These are phyloP conservation scores for Ethmia dodecea DNA, from an alignment of 2,888 invertebrate species.

Conservation along the genomic window DNA sequence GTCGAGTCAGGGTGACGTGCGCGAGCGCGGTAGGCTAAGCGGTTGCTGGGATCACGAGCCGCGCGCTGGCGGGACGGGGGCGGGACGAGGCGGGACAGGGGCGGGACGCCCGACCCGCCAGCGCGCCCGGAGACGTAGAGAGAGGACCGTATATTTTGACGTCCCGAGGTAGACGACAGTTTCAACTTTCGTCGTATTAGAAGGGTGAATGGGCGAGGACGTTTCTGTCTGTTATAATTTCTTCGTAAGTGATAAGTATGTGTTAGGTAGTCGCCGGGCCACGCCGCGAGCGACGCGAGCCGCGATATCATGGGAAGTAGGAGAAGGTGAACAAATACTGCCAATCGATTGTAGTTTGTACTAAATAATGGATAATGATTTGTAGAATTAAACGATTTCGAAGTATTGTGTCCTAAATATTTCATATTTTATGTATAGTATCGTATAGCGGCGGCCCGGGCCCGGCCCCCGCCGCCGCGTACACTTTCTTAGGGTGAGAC, in stretches of 20 bases:
- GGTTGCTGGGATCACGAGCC: conserved; percentile 68
- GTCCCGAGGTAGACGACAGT: conserved; percentile 29
- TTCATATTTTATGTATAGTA: conserved; percentile 66
- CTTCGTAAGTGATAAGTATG: conserved; percentile 10
- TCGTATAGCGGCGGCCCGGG: conserved; percentile 43
- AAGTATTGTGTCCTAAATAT: conserved; percentile 69
- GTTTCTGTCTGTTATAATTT: conserved; percentile 10
- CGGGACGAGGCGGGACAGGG: no score
- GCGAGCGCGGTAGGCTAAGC: conserved; percentile 49
- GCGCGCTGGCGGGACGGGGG: no score
- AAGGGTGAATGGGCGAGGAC: conserved; percentile 11
- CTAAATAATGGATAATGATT: conserved; percentile 61
- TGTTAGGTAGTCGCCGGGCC: background rate
- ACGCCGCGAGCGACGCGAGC: background rate
- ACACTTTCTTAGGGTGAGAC: conserved; percentile 55
- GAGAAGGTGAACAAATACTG: conserved; percentile 64
- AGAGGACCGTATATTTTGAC: no score
- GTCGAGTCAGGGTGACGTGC: background rate
- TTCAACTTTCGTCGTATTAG: conserved; percentile 19
- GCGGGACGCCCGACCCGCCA: no score
- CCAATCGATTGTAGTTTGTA: conserved; percentile 74
- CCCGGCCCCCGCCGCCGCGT: conserved; percentile 41
- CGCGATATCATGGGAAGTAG: conserved; percentile 49
- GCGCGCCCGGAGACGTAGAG: no score
- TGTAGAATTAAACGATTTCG: conserved; percentile 65